Conservation (phyloP, 2,797 vertebrate genomes). For the Cheirogaleus major region DNA sequence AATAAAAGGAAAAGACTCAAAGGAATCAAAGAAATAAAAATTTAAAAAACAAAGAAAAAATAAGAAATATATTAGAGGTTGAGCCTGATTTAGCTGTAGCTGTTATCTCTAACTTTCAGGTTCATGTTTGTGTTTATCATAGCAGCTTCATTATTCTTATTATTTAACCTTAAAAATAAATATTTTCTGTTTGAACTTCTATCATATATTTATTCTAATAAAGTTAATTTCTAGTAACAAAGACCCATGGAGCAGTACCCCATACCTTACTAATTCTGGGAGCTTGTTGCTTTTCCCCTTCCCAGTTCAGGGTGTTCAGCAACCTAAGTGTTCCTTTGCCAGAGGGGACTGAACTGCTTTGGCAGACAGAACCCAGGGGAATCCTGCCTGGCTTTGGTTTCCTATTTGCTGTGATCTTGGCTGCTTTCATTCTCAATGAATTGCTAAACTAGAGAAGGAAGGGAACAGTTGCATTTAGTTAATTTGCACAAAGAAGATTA, state of each 20-base stretch:
- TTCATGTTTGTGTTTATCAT: constrained; percentile 24
- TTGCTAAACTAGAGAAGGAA: constrained; percentile 44
- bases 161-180: constrained; percentile 17
- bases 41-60: not conserved
- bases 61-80: constrained; percentile 13
- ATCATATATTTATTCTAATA: constrained; percentile 29
- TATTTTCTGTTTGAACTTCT: constrained; percentile 39
- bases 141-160: constrained; percentile 7
- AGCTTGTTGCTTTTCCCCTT: constrained; percentile 29
- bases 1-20: not conserved
- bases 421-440: constrained; percentile 44
- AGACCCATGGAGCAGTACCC: not conserved
- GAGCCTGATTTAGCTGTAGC: not conserved
- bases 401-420: constrained; percentile 19
- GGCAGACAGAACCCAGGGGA: not conserved
- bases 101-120: constrained; percentile 30
- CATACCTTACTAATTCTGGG: not conserved
- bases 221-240: constrained; percentile 39
- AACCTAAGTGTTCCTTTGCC: not conserved
- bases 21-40: not conserved
- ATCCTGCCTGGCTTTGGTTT: not conserved
- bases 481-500: constrained; percentile 18
- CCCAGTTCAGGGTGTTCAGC: not conserved
- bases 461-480: constrained; percentile 44
- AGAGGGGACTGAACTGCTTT: constrained; percentile 15